Evolutionary conservation across 2,797 vertebrate genomes (phyloP).

Genomic region (Telmatherina bonti): DNA sequence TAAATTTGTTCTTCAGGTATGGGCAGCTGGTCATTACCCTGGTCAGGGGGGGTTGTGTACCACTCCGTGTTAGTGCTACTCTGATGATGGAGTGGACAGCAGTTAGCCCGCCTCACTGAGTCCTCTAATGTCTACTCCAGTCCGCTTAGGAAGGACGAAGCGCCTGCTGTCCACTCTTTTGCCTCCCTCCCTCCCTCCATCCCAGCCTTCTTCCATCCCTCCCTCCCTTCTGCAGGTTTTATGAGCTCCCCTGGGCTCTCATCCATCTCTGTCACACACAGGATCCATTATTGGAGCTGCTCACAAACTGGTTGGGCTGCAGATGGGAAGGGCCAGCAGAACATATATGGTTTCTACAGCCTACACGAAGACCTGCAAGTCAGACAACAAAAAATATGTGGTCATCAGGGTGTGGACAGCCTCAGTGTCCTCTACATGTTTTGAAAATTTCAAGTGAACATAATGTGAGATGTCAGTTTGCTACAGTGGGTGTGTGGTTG

Average conservation of each 20-base stretch:
- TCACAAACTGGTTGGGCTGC: conserved; percentile 81
- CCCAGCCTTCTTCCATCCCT: conserved; percentile 57
- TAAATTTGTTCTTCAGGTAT: conserved; percentile 51
- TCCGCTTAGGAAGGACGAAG: conserved; percentile 76
- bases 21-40: conserved; percentile 61
- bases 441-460: conserved; percentile 32
- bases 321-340: conserved; percentile 85
- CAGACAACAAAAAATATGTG: conserved; percentile 65
- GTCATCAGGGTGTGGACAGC: conserved; percentile 70
- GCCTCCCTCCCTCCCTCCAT: conserved; percentile 52
- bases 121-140: conserved; percentile 80
- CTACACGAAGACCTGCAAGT: conserved; percentile 78
- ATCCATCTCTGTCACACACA: conserved; percentile 90
- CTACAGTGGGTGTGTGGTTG: conserved; percentile 45
- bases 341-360: conserved; percentile 81
- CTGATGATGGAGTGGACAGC: conserved; percentile 84
- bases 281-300: conserved; percentile 85
- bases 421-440: conserved; percentile 60
- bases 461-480: conserved; percentile 55
- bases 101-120: conserved; percentile 80
- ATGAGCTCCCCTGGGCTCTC: conserved; percentile 88
- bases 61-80: conserved; percentile 58
- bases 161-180: conserved; percentile 84
- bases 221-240: conserved; percentile 84
- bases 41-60: conserved; percentile 33